phyloP scores from a whole-genome alignment of 2,888 invertebrate genomes.

The Orchesella flavescens region DNA sequence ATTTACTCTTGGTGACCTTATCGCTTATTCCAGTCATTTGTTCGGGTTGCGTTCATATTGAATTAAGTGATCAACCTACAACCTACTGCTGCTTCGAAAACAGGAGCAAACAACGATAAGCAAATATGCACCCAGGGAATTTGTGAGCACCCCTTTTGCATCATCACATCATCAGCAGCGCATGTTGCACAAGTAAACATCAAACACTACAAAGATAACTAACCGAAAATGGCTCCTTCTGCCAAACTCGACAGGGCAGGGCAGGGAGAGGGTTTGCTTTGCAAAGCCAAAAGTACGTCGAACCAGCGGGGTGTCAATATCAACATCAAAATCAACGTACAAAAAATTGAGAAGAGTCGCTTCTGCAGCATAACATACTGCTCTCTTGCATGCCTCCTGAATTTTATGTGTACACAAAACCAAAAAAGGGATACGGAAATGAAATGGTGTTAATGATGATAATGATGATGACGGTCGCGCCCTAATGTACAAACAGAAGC shows the following conservation, averaged over 20 bases:
- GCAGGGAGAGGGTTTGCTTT: constrained; percentile 5
- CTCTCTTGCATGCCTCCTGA: constrained; percentile 16
- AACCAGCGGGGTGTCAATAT: constrained; percentile 40
- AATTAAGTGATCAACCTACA: constrained; percentile 60
- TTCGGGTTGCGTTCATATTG: constrained; percentile 34
- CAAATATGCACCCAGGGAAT: constrained; percentile 48
- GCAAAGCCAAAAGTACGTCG: constrained; percentile 8
- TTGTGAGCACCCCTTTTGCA: not conserved
- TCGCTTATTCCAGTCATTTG: not conserved
- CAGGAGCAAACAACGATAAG: not conserved
- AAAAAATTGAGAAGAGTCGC: not conserved
- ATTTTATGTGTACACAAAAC: constrained; percentile 37
- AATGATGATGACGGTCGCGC: constrained; percentile 49
- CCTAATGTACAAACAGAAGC: constrained; percentile 24
- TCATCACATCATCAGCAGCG: too few species aligned
- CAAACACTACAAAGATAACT: constrained; percentile 13
- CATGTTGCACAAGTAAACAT: constrained; percentile 8
- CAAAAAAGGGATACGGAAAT: constrained; percentile 48
- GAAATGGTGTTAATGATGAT: constrained; percentile 51
- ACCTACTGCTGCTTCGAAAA: constrained; percentile 1
- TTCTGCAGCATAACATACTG: not conserved
- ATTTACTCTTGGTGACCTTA: not conserved
- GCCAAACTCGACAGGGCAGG: constrained; percentile 8
- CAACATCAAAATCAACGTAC: constrained; percentile 8
- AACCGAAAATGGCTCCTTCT: not conserved